Base-by-base conservation (phyloP, 2,797 vertebrate genomes). In the Phataginus tetradactyla region DNA sequence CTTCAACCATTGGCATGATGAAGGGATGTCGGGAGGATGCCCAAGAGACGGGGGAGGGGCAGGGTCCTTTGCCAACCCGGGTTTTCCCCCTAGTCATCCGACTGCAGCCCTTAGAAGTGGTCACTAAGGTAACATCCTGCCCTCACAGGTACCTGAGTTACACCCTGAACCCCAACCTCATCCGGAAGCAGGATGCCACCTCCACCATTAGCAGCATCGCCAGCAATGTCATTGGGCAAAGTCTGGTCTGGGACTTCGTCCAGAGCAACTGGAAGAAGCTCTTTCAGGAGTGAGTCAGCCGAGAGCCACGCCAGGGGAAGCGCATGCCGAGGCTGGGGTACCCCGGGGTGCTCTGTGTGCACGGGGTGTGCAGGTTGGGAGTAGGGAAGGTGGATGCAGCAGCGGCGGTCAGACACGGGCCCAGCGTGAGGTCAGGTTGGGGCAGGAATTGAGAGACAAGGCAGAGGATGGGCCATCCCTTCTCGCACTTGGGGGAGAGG, bases 181-280 rank as follows among this genome's bases (percentile, higher is more conserved):
- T 99, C 96, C 99, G 99, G n/a, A 99, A 98, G 97, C 99, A 99
- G 97, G 99, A 99, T 0, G 98, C 99, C 79, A 98, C 98, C 20
- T 98, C 99, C 45, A 99, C 99, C 90, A 99, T 99, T 96, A 98
- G 90, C 96, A 98, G 96, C 97, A 98, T 99, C 0, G 98, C 99
- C 91, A 59, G n/a, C 59, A 99, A 99, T 0, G 98, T 99, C 5
- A 63, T 99, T 0, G 99, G 99, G 34, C 99, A 99, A 96, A 77
- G 98, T 2, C 98, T 99, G 98, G 99, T 97, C 84, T 99, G 99
- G 99, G 99, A 99, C 97, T 99, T 99, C 53, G 42, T 99, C 96
- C 98, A 99, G 63, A 81, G 68, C 51, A 99, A 98, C 92, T 99
- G 99, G 99, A 97, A 61, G 51, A 98, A 72, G 1, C 97, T 99